Evolutionary conservation across 2,113 vertebrate species (phyloP), one percentile per base, ranked within the genome.

Genomic region (Laticauda laticaudata): DNA sequence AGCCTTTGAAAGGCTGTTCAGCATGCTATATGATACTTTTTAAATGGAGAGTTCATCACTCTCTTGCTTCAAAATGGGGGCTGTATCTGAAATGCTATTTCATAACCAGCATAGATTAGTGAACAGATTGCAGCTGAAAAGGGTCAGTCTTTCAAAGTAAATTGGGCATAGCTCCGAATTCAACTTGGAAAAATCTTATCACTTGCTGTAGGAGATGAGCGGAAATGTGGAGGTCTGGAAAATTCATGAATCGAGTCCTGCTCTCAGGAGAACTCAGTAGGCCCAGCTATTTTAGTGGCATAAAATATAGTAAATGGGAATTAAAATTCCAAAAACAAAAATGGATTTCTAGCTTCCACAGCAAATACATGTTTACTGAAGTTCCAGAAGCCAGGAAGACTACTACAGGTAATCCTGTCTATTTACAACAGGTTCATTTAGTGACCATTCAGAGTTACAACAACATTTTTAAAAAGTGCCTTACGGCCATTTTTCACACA

Each of bases 121-220:
- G 54, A 43, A 2, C 0, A 81, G 81, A 45, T 15, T 89, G 81
- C 81, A 92, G 69, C 48, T 90, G 10, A 87, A 9, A 23, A 91
- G 75, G 21, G 91, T 94, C 43, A 53, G n/a, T 90, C n/a, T 87
- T 94, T 61, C 53, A 89, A 87, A 95, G 51, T 59, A 59, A 64
- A 90, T 0, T 0, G n/a, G 26, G 55, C 57, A 93, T 92, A 0
- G 20, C 91, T 95, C 94, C 5, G 75, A 94, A 88, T 59, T 91
- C 14, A 91, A 4, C 53, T 8, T 0, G 85, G 87, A 10, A 86
- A 93, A 59, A 94, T 86, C 59, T 89, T 34, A 43, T 89, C 0
- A 0, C 39, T 57, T 92, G 61, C 51, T 54, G 55, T 20, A 18
- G 29, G 12, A 20, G 51, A 39, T 20, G 21, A 11, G 39, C 8